Evolutionary conservation across 2,797 vertebrate species (phyloP).

Genomic region (Tenualosa thibaudeaui): DNA sequence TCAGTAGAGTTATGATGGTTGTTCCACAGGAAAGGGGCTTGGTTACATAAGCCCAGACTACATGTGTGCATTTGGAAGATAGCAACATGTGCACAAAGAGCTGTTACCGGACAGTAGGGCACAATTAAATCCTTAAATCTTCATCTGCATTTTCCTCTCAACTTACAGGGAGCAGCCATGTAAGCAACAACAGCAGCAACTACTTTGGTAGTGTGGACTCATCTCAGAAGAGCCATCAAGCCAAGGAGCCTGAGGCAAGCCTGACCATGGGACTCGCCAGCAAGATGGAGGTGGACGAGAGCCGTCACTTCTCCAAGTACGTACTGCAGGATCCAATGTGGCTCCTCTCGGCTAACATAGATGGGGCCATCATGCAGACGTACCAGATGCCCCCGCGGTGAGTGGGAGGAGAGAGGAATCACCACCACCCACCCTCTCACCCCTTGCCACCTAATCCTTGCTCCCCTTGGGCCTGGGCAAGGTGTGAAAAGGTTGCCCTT

Average conservation of each 20-base stretch:
- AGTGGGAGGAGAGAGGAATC: constrained; percentile 52
- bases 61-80: too few relatives aligned
- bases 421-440: background rate
- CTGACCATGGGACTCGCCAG: constrained; percentile 22
- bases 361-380: constrained; percentile 79
- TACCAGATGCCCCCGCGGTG: constrained; percentile 89
- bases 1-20: too few relatives aligned
- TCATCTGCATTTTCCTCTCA: constrained; percentile 20
- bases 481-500: background rate
- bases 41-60: too few relatives aligned
- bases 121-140: too few relatives aligned
- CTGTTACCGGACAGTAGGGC: too few relatives aligned
- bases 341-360: constrained; percentile 76
- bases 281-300: constrained; percentile 54
- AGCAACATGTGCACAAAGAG: too few relatives aligned
- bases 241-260: constrained; percentile 44
- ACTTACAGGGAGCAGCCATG: constrained; percentile 75
- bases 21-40: too few relatives aligned
- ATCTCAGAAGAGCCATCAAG: constrained; percentile 77
- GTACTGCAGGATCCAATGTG: constrained; percentile 81
- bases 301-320: constrained; percentile 66
- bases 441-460: background rate
- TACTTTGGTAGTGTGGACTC: constrained; percentile 90
- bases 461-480: background rate
- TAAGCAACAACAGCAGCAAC: constrained; percentile 79